These are phyloP conservation scores for Plebejus melissa DNA, from an alignment of 2,888 invertebrate species.

Conservation along the genomic window DNA sequence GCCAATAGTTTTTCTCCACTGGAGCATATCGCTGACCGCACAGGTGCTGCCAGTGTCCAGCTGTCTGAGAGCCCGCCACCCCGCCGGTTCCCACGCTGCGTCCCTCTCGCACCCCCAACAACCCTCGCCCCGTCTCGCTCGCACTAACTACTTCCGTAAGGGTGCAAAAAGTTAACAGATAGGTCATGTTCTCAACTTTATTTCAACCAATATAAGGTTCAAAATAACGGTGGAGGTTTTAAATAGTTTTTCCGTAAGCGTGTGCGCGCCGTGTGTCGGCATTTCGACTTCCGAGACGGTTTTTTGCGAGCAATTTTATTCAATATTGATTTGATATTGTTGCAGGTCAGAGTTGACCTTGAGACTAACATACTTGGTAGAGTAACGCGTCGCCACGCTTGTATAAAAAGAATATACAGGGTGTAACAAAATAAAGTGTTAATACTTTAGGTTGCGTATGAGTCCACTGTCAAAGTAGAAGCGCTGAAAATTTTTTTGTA, in stretches of 20 bases:
- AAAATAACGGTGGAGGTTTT: not conserved
- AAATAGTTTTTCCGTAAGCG: constrained; percentile 56
- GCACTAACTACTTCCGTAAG: constrained; percentile 64
- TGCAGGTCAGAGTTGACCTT: not conserved
- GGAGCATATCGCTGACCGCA: constrained; percentile 35
- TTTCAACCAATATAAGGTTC: not conserved
- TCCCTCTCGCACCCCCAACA: constrained; percentile 47
- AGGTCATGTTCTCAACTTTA: not conserved
- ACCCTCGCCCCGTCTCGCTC: constrained; percentile 42
- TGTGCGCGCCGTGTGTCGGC: constrained; percentile 66
- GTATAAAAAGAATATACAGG: not conserved
- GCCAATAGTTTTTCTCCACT: not conserved
- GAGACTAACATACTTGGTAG: not conserved
- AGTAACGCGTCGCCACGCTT: not conserved
- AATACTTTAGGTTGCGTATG: too few species aligned
- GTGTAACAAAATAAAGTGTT: too few species aligned
- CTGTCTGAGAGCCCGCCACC: constrained; percentile 75
- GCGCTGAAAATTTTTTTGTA: too few species aligned
- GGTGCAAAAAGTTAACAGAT: constrained; percentile 62
- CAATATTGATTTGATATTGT: not conserved
- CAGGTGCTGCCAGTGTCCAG: constrained; percentile 48
- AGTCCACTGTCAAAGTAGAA: too few species aligned
- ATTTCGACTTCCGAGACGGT: constrained; percentile 12
- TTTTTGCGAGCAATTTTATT: not conserved
- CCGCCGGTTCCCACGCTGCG: constrained; percentile 71